Evolutionary conservation across 2,888 invertebrate species (phyloP), one percentile per base, ranked within the genome.

Genomic region (Fabriciana adippe): DNA sequence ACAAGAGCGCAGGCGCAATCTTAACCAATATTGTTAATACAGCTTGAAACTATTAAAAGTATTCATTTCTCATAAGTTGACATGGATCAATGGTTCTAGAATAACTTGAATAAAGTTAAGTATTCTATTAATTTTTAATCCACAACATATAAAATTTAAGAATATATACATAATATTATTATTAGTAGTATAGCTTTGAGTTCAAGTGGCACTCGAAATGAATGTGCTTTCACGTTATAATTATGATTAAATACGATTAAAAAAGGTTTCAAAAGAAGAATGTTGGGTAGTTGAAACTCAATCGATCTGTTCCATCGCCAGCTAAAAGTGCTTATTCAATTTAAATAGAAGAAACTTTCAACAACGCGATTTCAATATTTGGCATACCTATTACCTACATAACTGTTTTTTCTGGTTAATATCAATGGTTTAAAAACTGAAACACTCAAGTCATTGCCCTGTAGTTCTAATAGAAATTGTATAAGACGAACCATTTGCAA

Each of bases 1-100:
- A 79, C 78, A 75, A 76, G 76, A 78, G 74, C 72, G 78, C 77
- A 75, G 76, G 71, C 75, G 70, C 60, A 50, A 66, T 66, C 48
- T 56, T 50, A 55, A 68, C 26, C 4, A 4, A 5, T 51, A 8
- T n/a, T 51, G 47, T 26, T 26, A 48, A n/a, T 60, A 16, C 31
- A 48, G 13, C 50, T n/a, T 16, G 6, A 61, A 31, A 61, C 55
- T 51, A 64, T 68, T 60, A 18, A 60, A 60, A 13, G 31, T 13
- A 68, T 53, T 8, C 41, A 56, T 64, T 55, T 61, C 26, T 53
- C 45, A 47, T 45, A 45, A 51, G 31, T 55, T 60, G 59, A 26
- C 47, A 53, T 60, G 55, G 48, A 16, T 51, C 16, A 51, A 15
- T 15, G 11, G 16, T 51, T 16, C 50, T 16, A 51, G 50, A 1